Evolutionary conservation across 2,113 vertebrate species (phyloP).

Genomic region (Shinisaurus crocodilurus): DNA sequence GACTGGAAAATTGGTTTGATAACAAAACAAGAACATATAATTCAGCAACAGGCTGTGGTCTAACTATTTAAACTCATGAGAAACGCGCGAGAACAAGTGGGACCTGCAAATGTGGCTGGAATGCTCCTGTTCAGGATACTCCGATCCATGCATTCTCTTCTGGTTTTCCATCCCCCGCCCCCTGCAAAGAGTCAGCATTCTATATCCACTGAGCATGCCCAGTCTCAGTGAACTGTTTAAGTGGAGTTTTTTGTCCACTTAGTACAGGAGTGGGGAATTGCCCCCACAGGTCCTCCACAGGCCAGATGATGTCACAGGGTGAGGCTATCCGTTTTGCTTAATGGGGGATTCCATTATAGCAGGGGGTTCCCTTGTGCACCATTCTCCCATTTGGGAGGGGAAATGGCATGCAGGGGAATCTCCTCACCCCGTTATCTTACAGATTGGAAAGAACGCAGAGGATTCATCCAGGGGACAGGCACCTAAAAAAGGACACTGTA

Average conservation of each 20-base stretch:
- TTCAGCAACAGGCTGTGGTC: neutral
- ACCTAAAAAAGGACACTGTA: no score
- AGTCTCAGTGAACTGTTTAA: neutral
- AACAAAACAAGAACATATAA: accelerated
- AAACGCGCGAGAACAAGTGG: neutral
- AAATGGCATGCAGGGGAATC: no score
- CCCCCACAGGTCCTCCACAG: no score
- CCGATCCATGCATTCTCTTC: neutral
- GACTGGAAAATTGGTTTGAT: neutral
- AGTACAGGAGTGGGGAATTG: no score
- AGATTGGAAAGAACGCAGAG: no score
- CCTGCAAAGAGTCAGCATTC: neutral
- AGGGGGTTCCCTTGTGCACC: no score
- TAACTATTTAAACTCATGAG: neutral
- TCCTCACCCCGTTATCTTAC: no score
- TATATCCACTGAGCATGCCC: neutral
- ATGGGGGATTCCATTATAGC: no score
- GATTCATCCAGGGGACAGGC: no score
- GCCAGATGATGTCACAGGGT: no score
- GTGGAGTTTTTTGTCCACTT: neutral
- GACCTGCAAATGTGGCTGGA: neutral
- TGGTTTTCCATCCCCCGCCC: neutral
- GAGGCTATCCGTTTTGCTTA: no score
- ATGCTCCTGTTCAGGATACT: neutral
- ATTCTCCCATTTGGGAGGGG: no score